phyloP scores from a whole-genome alignment of 2,797 vertebrate genomes.

The Myotis findleyi region DNA sequence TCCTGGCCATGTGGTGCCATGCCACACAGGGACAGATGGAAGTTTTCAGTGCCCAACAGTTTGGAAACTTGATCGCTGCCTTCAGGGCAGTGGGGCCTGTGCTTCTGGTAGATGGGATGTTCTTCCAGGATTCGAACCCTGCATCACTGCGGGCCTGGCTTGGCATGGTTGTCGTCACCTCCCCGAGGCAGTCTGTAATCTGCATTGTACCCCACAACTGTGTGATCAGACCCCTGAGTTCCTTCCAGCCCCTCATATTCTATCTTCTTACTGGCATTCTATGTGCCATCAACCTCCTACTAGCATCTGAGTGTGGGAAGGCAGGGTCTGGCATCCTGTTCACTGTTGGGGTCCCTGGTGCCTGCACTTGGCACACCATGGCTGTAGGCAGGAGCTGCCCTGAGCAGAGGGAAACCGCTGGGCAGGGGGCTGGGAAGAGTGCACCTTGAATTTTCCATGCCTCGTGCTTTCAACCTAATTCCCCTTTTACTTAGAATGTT shows the following conservation, averaged over 20 bases:
- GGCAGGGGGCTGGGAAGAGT: no score
- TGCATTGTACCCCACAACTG: background rate
- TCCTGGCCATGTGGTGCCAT: background rate
- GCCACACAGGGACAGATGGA: background rate
- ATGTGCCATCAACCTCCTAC: background rate
- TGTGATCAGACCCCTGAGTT: background rate
- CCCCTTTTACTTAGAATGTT: background rate
- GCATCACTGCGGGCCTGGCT: background rate
- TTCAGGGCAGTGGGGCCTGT: background rate
- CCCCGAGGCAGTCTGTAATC: fast-evolving
- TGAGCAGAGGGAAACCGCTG: background rate
- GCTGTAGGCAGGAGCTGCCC: background rate
- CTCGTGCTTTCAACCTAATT: background rate
- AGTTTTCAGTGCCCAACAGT: background rate
- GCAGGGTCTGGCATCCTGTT: background rate
- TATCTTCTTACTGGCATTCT: background rate
- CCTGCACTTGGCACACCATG: background rate
- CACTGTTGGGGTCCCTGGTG: no score
- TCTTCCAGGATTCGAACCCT: background rate
- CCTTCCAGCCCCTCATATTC: background rate
- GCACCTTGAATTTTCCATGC: background rate
- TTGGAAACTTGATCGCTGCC: background rate
- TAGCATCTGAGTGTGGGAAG: background rate
- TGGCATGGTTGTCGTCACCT: background rate
- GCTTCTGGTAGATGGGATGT: background rate